Evolutionary conservation across 2,888 invertebrate genomes (phyloP), one percentile per base, ranked within the genome.

Genomic region (Ptychoptera contaminata): DNA sequence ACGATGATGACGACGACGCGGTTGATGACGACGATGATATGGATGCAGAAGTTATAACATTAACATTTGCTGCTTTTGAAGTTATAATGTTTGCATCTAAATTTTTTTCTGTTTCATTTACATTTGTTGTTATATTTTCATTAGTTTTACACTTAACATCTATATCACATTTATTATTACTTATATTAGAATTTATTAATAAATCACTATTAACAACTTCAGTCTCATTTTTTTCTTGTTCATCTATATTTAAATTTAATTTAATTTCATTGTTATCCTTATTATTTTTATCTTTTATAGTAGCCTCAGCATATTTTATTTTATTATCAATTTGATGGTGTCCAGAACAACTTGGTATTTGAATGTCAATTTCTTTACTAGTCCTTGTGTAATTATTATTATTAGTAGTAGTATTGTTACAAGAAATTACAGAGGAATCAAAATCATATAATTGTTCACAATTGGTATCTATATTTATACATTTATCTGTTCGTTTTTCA

Each of bases 401-500:
- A 40, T 48, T 51, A 43, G 49, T 50, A 44, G 4, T 32, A 9
- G 4, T 23, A 23, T 23, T 23, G 4, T 4, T n/a, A 42, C 8
- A 32, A 30, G 9, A 40, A 45, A 15, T 39, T 38, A 37, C 29
- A 12, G 31, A 40, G 40, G 49, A 47, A 48, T 51, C 50, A n/a
- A 48, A 47, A 37, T 47, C 45, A 8, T 50, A 48, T 8, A 46
- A 49, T 30, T 44, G 50, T 32, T 47, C 49, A 16, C 45, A 43
- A 11, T 42, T 46, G 1, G 44, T 37, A 57, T 58, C 8, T 52
- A 52, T 32, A 56, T 60, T 41, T 60, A 59, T 56, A 23, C 23
- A 23, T 49, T 49, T 39, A 46, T 23, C 15, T 44, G 16, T 72
- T 50, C 82, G 81, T 55, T 88, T 76, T 63, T 94, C 92, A 67